Evolutionary conservation across 1,140 invertebrate species (phyloP), one percentile per base, ranked within the genome.

Genomic region (Dolichoris vasculosae): DNA sequence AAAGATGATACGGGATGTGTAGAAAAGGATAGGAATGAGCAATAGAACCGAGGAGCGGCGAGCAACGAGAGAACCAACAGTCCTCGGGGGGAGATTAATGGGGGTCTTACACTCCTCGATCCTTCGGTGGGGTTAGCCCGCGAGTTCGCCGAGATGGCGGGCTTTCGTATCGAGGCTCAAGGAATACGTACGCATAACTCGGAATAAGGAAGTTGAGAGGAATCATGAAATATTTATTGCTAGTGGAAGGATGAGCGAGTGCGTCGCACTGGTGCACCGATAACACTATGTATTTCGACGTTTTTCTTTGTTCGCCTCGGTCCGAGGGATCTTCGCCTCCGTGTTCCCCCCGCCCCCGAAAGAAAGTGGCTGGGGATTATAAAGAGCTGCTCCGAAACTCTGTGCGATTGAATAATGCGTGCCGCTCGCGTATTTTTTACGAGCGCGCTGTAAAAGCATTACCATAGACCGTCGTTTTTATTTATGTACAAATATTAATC

Each of bases 71-170:
- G 38, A 73, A n/a, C 35, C 20, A n/a, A 43, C 20, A 77, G 80
- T 79, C 46, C 38, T 73, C 63, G 13, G 38, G 82, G n/a, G 78
- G 82, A 84, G 86, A 81, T 83, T 83, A 84, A 84, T 84, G 76
- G 64, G 30, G 59, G 46, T 64, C 69, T 86, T 82, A 79, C 48
- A 51, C 63, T 59, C 51, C 30, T 51, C 71, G 85, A 86, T 78
- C 80, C 75, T 55, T 77, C 38, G 11, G 51, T 26, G 64, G 71
- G 26, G 38, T 73, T 17, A 71, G 67, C 23, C 35, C 67, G 67
- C 17, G 67, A 40, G 17, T 40, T 71, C 23, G 59, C 13, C 23
- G 77, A 51, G 64, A 84, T 78, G 55, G 63, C 76, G 77, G 32
- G 48, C 78, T 17, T 71, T 17, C 13, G n/a, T n/a, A n/a, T 55